Evolutionary conservation across 2,113 vertebrate genomes (phyloP).

Genomic region (Diglossa brunneiventris): DNA sequence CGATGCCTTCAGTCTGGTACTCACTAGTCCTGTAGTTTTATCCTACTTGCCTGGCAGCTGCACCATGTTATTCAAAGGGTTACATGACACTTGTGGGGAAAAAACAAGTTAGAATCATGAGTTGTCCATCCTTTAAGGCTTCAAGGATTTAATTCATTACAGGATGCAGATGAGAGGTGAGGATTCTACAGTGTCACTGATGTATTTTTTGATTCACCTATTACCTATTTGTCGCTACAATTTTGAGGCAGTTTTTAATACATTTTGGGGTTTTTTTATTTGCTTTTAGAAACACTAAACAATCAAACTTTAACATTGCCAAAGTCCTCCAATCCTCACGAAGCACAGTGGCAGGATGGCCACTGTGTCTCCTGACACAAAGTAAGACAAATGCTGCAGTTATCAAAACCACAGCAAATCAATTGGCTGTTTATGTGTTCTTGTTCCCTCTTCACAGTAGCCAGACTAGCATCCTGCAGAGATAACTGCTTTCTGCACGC

Average conservation of each 20-base stretch:
- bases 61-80: background rate
- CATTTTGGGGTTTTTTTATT: fast-evolving
- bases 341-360: background rate
- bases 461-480: conserved; percentile 34
- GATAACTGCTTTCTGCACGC: background rate
- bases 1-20: background rate
- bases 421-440: conserved; percentile 22
- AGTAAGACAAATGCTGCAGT: conserved; percentile 15
- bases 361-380: background rate
- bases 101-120: background rate
- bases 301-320: background rate
- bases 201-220: background rate
- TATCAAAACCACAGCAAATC: conserved; percentile 48
- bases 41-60: background rate
- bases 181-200: background rate
- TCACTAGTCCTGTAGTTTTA: background rate
- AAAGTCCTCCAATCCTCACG: background rate
- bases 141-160: background rate
- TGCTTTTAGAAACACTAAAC: background rate
- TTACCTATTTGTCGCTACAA: background rate
- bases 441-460: conserved; percentile 23
- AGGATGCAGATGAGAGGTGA: background rate
- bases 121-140: background rate
- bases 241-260: background rate
- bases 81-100: background rate